Conservation (phyloP, 2,797 vertebrate genomes). For the Sebastes jordani region DNA sequence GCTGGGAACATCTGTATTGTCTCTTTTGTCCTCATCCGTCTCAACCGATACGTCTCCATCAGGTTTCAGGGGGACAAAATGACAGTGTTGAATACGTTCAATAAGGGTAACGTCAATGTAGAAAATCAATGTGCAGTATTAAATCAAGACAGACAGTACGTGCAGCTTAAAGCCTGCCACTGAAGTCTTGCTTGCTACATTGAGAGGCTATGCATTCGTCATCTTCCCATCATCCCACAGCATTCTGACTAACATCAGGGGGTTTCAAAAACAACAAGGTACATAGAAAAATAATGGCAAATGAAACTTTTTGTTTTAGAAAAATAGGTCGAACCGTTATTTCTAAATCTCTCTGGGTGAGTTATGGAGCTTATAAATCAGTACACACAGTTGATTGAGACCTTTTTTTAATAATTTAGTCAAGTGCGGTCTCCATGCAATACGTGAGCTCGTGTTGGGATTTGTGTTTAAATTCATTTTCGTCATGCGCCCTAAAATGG, state of each 20-base stretch:
- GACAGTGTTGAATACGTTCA: background rate
- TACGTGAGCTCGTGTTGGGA: conserved; percentile 41
- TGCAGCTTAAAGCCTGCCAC: conserved; percentile 19
- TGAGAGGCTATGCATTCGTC: conserved; percentile 54
- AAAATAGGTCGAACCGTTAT: conserved; percentile 65
- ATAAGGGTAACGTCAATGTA: background rate
- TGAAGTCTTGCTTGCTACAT: conserved; percentile 67
- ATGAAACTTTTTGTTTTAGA: conserved; percentile 63
- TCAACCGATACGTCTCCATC: background rate
- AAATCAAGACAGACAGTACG: conserved; percentile 17
- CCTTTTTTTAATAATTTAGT: conserved; percentile 13
- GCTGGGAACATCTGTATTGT: background rate
- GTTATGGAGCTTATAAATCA: conserved; percentile 9
- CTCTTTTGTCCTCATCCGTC: background rate
- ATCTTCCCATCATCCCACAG: conserved; percentile 9
- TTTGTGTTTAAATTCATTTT: conserved; percentile 52
- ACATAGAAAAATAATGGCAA: conserved; percentile 73
- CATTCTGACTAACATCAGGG: conserved; percentile 13
- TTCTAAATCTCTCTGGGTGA: conserved; percentile 33
- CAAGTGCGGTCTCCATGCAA: conserved; percentile 67
- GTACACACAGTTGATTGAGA: conserved; percentile 36
- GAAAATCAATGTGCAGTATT: conserved; percentile 42
- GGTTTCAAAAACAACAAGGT: conserved; percentile 33
- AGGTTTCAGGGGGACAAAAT: background rate
- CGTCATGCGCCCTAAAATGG: conserved; percentile 67